Evolutionary conservation across 2,888 invertebrate species (phyloP).

Genomic region (Pollenia amentaria): DNA sequence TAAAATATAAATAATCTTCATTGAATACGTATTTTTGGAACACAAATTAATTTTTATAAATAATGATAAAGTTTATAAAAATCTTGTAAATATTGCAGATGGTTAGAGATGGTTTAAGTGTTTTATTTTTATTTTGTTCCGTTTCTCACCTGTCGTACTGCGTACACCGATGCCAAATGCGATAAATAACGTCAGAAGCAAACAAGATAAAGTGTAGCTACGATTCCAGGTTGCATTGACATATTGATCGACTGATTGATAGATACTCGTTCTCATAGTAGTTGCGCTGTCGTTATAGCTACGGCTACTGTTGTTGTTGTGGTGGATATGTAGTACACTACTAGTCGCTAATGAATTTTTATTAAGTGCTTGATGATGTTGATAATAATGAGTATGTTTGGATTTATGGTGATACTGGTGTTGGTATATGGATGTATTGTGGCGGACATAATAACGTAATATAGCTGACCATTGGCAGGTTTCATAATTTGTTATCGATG

Average conservation of each 20-base stretch:
- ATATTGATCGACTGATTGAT: slow-evolving; percentile 60
- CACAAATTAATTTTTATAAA: too few relatives aligned
- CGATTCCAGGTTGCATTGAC: slow-evolving; percentile 52
- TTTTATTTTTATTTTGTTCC: background rate
- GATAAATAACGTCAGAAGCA: slow-evolving; percentile 82
- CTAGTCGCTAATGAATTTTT: slow-evolving; percentile 38
- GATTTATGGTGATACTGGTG: slow-evolving; percentile 50
- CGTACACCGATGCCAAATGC: slow-evolving; percentile 80
- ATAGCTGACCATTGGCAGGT: slow-evolving; percentile 52
- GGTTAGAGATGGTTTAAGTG: too few relatives aligned
- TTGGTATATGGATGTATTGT: slow-evolving; percentile 32
- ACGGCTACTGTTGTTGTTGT: slow-evolving; percentile 52
- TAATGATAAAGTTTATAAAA: too few relatives aligned
- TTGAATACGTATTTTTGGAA: background rate
- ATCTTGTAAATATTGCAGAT: too few relatives aligned
- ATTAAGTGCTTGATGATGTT: slow-evolving; percentile 56
- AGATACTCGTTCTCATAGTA: slow-evolving; percentile 20
- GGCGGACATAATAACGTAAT: slow-evolving; percentile 49
- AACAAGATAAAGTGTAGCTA: slow-evolving; percentile 73
- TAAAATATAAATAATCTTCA: background rate
- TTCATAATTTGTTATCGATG: slow-evolving; percentile 61
- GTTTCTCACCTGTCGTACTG: slow-evolving; percentile 81
- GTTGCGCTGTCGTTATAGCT: background rate
- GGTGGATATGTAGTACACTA: slow-evolving; percentile 12
- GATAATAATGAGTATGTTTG: slow-evolving; percentile 21